These are phyloP conservation scores for Tenthredo scrophulariae DNA, from an alignment of 2,888 invertebrate species.

Conservation along the genomic window DNA sequence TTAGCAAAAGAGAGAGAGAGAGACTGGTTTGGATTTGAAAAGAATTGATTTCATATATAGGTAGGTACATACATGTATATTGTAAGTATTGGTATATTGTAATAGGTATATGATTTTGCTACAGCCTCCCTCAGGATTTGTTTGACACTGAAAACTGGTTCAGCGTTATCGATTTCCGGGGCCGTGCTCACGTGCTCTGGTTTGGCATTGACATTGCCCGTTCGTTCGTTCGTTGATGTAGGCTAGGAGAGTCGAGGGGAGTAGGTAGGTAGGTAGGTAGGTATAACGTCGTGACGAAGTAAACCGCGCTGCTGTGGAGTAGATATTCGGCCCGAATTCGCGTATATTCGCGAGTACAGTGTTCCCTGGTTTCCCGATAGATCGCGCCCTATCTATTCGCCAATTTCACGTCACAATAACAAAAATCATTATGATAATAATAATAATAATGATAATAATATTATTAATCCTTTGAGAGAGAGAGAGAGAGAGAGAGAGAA, in stretches of 20 bases:
- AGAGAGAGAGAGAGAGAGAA: neutral
- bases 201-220: constrained; percentile 78
- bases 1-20: too few relatives aligned
- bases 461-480: neutral
- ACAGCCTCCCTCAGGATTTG: constrained; percentile 49
- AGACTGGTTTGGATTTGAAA: too few relatives aligned
- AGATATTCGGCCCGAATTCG: constrained; percentile 21
- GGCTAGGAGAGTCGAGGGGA: constrained; percentile 53
- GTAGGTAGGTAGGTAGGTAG: constrained; percentile 17
- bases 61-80: too few relatives aligned
- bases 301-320: neutral
- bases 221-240: constrained; percentile 54
- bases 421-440: neutral
- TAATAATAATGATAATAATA: neutral
- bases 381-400: constrained; percentile 61
- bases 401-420: neutral
- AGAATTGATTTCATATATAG: too few relatives aligned
- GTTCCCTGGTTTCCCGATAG: constrained; percentile 64
- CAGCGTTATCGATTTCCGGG: constrained; percentile 73
- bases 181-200: constrained; percentile 72
- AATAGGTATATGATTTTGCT: too few relatives aligned
- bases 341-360: constrained; percentile 60
- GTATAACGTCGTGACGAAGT: neutral
- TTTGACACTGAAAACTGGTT: constrained; percentile 69
- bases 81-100: too few relatives aligned